A percentile compares a stretch with the other conserved stretches of the same genome.
Evolutionary conservation across 2,888 invertebrate species (phyloP).

Genomic region (Diarsia rubi): DNA sequence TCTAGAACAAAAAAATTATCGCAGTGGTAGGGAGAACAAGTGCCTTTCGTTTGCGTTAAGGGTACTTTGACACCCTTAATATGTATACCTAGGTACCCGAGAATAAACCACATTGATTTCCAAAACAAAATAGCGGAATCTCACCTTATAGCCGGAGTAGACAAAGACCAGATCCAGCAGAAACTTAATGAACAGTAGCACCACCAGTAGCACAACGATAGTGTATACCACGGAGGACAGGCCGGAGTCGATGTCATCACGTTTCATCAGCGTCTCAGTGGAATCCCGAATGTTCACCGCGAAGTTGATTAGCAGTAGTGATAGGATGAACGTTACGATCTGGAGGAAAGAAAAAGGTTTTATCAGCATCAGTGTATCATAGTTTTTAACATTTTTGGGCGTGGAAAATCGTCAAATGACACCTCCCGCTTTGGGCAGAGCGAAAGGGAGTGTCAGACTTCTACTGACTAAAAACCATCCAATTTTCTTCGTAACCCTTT

Average conservation of each 20-base stretch:
- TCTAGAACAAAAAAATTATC: too few relatives aligned
- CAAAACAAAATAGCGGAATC: neutral
- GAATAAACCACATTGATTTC: neutral
- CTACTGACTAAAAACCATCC: too few relatives aligned
- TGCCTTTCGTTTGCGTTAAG: too few relatives aligned
- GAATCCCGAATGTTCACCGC: slow-evolving; percentile 81
- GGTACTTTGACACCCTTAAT: too few relatives aligned
- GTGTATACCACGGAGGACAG: slow-evolving; percentile 84
- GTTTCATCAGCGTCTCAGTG: slow-evolving; percentile 73
- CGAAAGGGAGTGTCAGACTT: too few relatives aligned
- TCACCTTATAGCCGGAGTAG: slow-evolving; percentile 84
- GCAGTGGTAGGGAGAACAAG: too few relatives aligned
- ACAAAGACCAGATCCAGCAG: slow-evolving; percentile 83
- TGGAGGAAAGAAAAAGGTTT: slow-evolving; percentile 61
- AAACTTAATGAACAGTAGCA: slow-evolving; percentile 83
- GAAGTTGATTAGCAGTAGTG: slow-evolving; percentile 82
- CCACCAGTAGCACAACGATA: slow-evolving; percentile 81
- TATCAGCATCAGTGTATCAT: neutral
- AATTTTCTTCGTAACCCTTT: too few relatives aligned
- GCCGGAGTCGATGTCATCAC: slow-evolving; percentile 78
- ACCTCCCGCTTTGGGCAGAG: too few relatives aligned
- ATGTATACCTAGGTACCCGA: too few relatives aligned
- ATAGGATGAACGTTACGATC: slow-evolving; percentile 83
- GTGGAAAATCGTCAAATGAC: too few relatives aligned
- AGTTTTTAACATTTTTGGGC: too few relatives aligned